phyloP scores from a whole-genome alignment of 1,140 invertebrate species.

The Bombus huntii region DNA sequence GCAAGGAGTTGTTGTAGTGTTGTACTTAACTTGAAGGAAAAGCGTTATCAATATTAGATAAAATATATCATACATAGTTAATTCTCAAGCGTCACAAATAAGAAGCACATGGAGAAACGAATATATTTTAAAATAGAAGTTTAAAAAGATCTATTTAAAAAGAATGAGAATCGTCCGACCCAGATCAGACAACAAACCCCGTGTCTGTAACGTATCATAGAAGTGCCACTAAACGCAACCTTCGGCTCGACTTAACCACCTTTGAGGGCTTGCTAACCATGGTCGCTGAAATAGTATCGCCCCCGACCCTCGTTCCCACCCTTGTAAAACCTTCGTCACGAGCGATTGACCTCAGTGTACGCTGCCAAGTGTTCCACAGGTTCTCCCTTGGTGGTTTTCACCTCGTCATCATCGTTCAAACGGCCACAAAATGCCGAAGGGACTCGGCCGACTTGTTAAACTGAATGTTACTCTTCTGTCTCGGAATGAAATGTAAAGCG shows the following conservation, averaged over 20 bases:
- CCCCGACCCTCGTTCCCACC: slow-evolving; percentile 37
- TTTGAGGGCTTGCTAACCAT: slow-evolving; percentile 47
- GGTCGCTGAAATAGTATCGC: slow-evolving; percentile 15
- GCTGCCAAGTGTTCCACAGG: slow-evolving; percentile 61
- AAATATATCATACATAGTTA: no score
- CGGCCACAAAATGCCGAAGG: slow-evolving; percentile 38
- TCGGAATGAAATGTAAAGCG: not conserved
- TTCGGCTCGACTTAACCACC: slow-evolving; percentile 40
- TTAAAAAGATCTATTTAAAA: not conserved
- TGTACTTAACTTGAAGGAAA: no score
- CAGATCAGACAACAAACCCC: not conserved
- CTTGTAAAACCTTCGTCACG: slow-evolving; percentile 57
- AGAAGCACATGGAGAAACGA: no score
- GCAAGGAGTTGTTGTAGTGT: no score
- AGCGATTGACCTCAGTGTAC: slow-evolving; percentile 58
- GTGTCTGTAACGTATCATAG: not conserved
- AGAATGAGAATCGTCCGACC: not conserved
- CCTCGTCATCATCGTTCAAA: slow-evolving; percentile 54
- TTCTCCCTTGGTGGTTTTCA: slow-evolving; percentile 57
- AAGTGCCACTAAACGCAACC: slow-evolving; percentile 36
- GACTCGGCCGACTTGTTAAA: slow-evolving; percentile 31
- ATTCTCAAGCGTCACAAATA: no score
- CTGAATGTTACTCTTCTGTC: slow-evolving; percentile 16
- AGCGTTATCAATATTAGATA: no score
- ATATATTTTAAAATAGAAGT: no score